phyloP scores from a whole-genome alignment of 2,888 invertebrate genomes.

The Phyllotreta cruciferae region DNA sequence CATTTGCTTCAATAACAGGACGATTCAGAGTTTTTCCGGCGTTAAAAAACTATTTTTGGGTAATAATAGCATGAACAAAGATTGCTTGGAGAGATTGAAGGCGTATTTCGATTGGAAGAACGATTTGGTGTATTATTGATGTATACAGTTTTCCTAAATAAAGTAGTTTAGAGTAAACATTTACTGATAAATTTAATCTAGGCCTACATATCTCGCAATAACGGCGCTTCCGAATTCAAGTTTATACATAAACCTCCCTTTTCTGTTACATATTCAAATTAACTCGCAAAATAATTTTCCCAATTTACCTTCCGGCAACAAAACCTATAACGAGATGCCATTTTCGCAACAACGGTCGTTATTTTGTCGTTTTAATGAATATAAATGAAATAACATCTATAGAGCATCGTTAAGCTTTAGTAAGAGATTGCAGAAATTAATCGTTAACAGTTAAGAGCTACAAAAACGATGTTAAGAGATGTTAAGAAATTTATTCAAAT shows the following conservation, averaged over 20 bases:
- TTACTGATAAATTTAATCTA: background rate
- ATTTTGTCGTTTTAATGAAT: background rate
- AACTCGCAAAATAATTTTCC: background rate
- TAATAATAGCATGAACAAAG: slow-evolving; percentile 35
- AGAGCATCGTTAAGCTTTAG: no score
- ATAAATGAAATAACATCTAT: no score
- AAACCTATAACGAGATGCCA: slow-evolving; percentile 3
- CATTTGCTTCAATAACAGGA: slow-evolving; percentile 39
- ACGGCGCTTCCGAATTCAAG: background rate
- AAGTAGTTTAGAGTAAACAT: background rate
- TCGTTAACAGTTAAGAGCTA: no score
- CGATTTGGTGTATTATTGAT: slow-evolving; percentile 37
- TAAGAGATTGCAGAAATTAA: no score
- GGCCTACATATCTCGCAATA: background rate
- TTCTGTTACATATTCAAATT: slow-evolving; percentile 2
- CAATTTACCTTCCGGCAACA: slow-evolving; percentile 4
- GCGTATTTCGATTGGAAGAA: slow-evolving; percentile 34
- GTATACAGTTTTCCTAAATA: background rate
- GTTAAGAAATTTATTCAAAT: no score
- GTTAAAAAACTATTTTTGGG: slow-evolving; percentile 37
- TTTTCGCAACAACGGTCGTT: slow-evolving; percentile 2
- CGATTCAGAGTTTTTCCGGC: slow-evolving; percentile 36
- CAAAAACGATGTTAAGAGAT: no score
- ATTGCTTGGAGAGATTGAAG: slow-evolving; percentile 32
- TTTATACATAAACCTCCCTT: background rate